Percentiles rank a stretch among this genome's conserved stretches.
Conservation (phyloP, 2,797 vertebrate genomes). For the Sebastes iracundus region DNA sequence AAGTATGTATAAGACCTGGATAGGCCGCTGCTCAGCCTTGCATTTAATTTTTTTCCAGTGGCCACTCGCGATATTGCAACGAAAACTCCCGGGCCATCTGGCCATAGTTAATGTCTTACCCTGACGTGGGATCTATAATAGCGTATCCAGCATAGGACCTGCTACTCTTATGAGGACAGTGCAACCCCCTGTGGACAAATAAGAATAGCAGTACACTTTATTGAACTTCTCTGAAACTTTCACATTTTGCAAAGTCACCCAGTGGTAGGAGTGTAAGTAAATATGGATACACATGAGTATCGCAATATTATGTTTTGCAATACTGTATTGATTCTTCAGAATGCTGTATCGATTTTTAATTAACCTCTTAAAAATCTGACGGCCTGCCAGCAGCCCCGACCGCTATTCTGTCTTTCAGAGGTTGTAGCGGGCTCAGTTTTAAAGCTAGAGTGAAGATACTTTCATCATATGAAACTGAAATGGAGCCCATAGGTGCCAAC, state of each 20-base stretch:
- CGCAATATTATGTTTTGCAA: too few relatives aligned
- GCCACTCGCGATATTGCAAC: not conserved
- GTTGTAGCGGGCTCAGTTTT: too few relatives aligned
- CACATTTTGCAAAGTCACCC: not conserved
- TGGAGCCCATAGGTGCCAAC: fast-evolving
- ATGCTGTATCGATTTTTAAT: too few relatives aligned
- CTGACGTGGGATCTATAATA: not conserved
- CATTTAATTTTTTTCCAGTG: fast-evolving
- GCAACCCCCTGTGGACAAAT: not conserved
- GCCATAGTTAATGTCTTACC: not conserved
- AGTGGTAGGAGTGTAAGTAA: not conserved
- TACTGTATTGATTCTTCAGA: too few relatives aligned
- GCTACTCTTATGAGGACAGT: not conserved
- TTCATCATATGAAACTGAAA: fast-evolving
- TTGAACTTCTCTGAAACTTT: not conserved
- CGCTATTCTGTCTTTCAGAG: too few relatives aligned
- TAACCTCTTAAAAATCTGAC: too few relatives aligned
- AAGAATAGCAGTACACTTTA: not conserved
- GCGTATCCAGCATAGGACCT: not conserved
- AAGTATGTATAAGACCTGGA: not conserved
- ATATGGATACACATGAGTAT: too few relatives aligned
- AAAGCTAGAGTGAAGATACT: too few relatives aligned
- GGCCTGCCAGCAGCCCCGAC: too few relatives aligned
- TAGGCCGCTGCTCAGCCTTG: not conserved
- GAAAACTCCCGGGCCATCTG: not conserved